Base-by-base conservation (phyloP, 64 coral and sea anemone species). In the Stylophora pistillata region DNA sequence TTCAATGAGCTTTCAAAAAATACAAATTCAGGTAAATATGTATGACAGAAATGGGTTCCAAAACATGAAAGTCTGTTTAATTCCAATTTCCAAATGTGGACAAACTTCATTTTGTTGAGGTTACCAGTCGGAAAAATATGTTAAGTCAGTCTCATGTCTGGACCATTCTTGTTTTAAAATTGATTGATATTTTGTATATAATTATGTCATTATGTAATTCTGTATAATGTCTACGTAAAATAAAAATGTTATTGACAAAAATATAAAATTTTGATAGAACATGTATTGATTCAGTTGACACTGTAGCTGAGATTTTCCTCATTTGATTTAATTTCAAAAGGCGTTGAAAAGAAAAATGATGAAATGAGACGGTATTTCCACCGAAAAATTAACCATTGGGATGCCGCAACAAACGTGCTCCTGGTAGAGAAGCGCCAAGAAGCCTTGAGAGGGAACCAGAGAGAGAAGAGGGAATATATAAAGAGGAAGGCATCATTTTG, bases 311-410 rank as follows among this genome's bases (percentile, higher is more conserved):
- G 17, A 71, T 72, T 84, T 55, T 68, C 63, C 47, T 55, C 47
- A 55, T 55, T 73, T 86, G 31, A 29, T 59, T 55, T 26, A 58
- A 60, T 60, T 66, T 82, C 34, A 32, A 82, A 18, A 87, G 72
- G 85, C 75, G 85, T 74, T 16, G 55, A 74, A 75, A 87, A 87
- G 56, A 87, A 87, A 73, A 87, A 87, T 74, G 70, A 87, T 75
- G 71, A 87, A 25, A 56, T 74, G n/a, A 71, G 85, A 21, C 41
- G 85, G 37, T 87, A 58, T 60, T 87, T 87, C 55, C 85, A 87
- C 55, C 21, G 29, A 59, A 87, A 75, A 23, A 87, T 87, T 7
- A 87, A 87, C 85, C 20, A 52, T 14, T 87, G 71, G 85, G 85
- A 41, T 41, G 37, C 37, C 2, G 37, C 2, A 41, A 41, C 37